Evolutionary conservation across 2,888 invertebrate species (phyloP), one percentile per base, ranked within the genome.

Genomic region (Pantelozetes paolii): DNA sequence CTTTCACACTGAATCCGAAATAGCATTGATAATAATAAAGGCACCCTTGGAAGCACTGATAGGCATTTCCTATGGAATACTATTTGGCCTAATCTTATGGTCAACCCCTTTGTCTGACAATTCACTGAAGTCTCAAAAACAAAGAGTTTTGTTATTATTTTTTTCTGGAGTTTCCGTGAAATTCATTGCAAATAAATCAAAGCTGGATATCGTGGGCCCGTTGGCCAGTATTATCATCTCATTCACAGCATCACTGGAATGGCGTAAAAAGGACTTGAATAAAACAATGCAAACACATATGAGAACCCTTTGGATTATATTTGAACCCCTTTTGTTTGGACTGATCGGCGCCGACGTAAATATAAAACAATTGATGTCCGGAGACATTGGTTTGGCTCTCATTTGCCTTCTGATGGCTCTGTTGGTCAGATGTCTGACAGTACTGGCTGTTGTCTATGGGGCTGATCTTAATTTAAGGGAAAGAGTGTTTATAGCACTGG

Each of bases 381-480:
- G 8, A 0, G 48, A 20, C 13, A 23, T 75, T 9, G 1, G 20
- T 13, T 71, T 28, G 1, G 62, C 57, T 0, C 5, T 73, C 1
- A 1, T 62, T 18, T 45, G 30, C 26, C 64, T 76, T 0, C 0
- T 76, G 78, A 84, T 95, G 40, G 82, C 88, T 0, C 79, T 87
- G n/a, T 71, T 84, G 78, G 86, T 89, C 81, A 85, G 87, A 81
- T 79, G 82, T 62, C 20, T 81, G 13, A 81, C 81, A 2, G 80
- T 84, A 0, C 81, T 82, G 77, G 74, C 82, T 18, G 80, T 81
- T 3, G 82, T 84, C 2, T 78, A 80, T 57, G 88, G 91, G 9
- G 90, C 91, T 78, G 89, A 89, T 77, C 85, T 96, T 71, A 94
- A 91, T 82, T 84, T 89, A 77, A 93, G 90, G 82, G 97, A 98